phyloP scores from a whole-genome alignment of 2,113 vertebrate genomes.

The Glaucidium brasilianum region DNA sequence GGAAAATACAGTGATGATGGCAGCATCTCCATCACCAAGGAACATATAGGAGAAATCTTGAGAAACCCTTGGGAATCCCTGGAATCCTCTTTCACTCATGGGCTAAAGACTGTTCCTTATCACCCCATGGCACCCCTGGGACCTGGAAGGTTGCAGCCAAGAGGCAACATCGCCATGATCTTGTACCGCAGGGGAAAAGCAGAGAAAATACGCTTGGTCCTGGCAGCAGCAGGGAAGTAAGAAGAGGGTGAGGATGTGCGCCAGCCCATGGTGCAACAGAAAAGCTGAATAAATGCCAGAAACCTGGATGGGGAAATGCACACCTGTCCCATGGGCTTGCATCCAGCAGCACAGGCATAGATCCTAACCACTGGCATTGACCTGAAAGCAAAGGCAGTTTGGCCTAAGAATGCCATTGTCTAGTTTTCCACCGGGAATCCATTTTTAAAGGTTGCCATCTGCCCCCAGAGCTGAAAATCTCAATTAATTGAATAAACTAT shows the following conservation, averaged over 20 bases:
- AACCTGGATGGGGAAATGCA: neutral
- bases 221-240: neutral
- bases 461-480: neutral
- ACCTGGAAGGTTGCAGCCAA: neutral
- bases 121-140: neutral
- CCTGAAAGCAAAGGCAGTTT: neutral
- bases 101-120: neutral
- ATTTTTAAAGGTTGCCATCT: neutral
- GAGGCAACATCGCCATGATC: neutral
- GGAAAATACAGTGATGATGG: neutral
- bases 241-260: neutral
- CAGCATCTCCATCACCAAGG: neutral
- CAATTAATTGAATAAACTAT: conserved; percentile 33
- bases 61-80: neutral
- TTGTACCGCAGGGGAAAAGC: rapidly evolving
- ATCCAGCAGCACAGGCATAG: neutral
- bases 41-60: neutral
- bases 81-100: neutral
- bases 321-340: neutral
- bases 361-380: neutral
- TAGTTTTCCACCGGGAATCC: neutral
- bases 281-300: neutral
- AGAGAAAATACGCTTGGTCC: neutral
- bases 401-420: neutral
- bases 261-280: neutral